Evolutionary conservation across 1,140 invertebrate genomes (phyloP).

Genomic region (Lepeophtheirus salmonis): DNA sequence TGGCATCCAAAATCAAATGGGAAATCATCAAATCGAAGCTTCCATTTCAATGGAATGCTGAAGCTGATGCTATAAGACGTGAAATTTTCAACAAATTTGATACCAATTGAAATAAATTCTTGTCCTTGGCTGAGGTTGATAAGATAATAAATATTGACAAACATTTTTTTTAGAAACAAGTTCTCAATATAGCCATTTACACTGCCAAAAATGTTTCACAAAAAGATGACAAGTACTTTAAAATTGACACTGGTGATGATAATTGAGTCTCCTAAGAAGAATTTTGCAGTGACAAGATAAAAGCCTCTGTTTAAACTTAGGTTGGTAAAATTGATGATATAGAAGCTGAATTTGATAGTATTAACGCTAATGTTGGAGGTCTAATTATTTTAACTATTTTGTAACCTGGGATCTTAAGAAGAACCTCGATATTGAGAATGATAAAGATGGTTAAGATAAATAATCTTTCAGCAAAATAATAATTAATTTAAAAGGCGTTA

Average conservation of each 20-base stretch:
- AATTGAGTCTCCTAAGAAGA: constrained; percentile 17
- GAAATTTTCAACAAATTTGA: constrained; percentile 13
- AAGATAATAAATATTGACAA: neutral
- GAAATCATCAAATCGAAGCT: constrained; percentile 11
- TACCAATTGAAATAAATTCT: constrained; percentile 9
- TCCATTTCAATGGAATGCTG: neutral
- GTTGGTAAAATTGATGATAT: constrained; percentile 14
- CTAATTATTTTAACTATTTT: constrained; percentile 17
- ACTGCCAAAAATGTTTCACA: constrained; percentile 13
- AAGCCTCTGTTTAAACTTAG: constrained; percentile 10
- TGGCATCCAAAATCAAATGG: constrained; percentile 13
- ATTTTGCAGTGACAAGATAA: constrained; percentile 14
- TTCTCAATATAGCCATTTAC: constrained; percentile 14
- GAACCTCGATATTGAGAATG: constrained; percentile 18
- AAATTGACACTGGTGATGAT: constrained; percentile 17
- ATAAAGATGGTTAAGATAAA: constrained; percentile 5
- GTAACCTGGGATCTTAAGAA: constrained; percentile 16
- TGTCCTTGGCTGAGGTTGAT: constrained; percentile 14
- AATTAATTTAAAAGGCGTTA: too few species aligned
- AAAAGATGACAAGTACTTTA: constrained; percentile 1
- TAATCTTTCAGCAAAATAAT: too few species aligned
- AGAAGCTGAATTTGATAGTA: constrained; percentile 15
- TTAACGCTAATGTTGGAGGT: constrained; percentile 12
- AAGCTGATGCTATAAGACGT: constrained; percentile 3
- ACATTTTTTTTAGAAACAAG: constrained; percentile 10